Base-by-base conservation (phyloP, 2,888 invertebrate species). In the Hymenopus coronatus region DNA sequence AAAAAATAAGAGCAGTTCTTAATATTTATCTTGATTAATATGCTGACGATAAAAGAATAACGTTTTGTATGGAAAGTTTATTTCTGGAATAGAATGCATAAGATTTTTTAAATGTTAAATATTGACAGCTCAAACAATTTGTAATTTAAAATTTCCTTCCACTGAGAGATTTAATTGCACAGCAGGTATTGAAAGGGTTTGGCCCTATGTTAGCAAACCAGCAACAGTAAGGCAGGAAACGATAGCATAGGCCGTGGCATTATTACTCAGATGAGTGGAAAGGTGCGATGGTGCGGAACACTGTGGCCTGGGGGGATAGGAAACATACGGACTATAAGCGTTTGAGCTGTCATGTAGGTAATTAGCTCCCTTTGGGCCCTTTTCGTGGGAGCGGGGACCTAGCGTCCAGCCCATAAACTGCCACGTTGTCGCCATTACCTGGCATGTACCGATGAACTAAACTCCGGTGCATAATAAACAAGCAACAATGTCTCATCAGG, bases 401-500 rank as follows among this genome's bases (percentile, higher is more conserved):
- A 40, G 54, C 86, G 28, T 33, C 27, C 46, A 33, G 25, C 46
- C 88, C 88, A 88, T 88, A 88, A 88, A 88, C 88, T 83, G 88
- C 88, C 54, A 40, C 81, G 83, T 46, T 85, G 85, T 46, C n/a
- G 46, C 27, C 40, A 84, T 33, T 87, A n/a, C 54, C 54, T 70
- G 54, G 54, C 54, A 70, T 70, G 54, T 70, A 70, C 54, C 54
- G 54, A 70, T 70, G 54, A 70, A 70, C 54, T 70, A 70, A 70
- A 70, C 54, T 70, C 82, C 28, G 87, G 30, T 27, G 46, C 82
- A 83, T 83, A 88, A 88, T 88, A 88, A 88, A 88, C 88, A 88
- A 40, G 86, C 28, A 84, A 84, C 88, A 88, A 88, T 88, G 88
- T 88, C 85, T 88, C 86, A 28, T 82, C 85, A 28, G 88, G 86